Evolutionary conservation across 2,888 invertebrate species (phyloP).

Genomic region (Ennomos quercinarius): DNA sequence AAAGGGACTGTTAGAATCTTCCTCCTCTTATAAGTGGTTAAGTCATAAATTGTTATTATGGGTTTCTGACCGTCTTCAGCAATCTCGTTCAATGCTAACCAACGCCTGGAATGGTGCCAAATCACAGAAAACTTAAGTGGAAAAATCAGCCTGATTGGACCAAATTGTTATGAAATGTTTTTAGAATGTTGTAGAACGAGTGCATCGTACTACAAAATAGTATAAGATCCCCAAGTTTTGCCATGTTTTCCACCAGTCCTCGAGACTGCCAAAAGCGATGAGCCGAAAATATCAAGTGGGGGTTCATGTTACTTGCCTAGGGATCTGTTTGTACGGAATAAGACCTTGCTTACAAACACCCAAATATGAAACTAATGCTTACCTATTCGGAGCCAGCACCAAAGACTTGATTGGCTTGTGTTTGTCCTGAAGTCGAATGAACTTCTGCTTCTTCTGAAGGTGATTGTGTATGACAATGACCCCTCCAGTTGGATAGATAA

Average conservation of each 20-base stretch:
- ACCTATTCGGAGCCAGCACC: slow-evolving; percentile 89
- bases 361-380: slow-evolving; percentile 28
- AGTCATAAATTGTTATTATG: slow-evolving; percentile 89
- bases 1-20: slow-evolving; percentile 88
- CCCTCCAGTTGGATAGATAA: slow-evolving; percentile 92
- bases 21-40: slow-evolving; percentile 88
- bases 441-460: slow-evolving; percentile 89
- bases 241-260: too few species aligned
- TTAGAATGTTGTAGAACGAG: too few species aligned
- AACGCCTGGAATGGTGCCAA: slow-evolving; percentile 78
- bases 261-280: too few species aligned
- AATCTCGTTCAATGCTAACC: slow-evolving; percentile 87
- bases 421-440: slow-evolving; percentile 89
- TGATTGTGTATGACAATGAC: slow-evolving; percentile 91
- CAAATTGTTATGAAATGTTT: too few species aligned
- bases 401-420: slow-evolving; percentile 87
- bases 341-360: too few species aligned
- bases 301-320: too few species aligned
- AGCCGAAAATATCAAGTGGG: too few species aligned
- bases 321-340: too few species aligned
- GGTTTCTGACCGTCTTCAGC: slow-evolving; percentile 88
- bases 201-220: too few species aligned
- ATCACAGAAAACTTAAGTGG: not conserved
- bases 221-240: too few species aligned
- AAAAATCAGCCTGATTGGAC: not conserved